A percentile compares a stretch with the other conserved stretches of the same genome.
phyloP scores from a whole-genome alignment of 2,797 vertebrate genomes.

The Rhinophrynus dorsalis region DNA sequence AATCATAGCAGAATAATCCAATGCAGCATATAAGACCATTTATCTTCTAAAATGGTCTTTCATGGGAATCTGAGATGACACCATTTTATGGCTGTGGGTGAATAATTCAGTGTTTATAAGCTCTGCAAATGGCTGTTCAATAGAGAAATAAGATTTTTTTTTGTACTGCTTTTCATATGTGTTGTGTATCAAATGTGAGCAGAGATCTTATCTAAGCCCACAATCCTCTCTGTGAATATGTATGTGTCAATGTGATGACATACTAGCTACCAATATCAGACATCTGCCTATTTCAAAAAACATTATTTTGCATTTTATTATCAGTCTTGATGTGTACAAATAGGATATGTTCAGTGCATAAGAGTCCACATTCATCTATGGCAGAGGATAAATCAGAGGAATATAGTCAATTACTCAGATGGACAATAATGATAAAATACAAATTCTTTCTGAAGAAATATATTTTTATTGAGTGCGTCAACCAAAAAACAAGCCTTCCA shows the following conservation, averaged over 20 bases:
- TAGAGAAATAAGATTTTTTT: slow-evolving; percentile 15
- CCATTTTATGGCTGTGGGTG: slow-evolving; percentile 27
- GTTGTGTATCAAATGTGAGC: slow-evolving; percentile 14
- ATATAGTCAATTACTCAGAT: not conserved
- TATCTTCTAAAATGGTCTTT: slow-evolving; percentile 38
- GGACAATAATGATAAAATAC: not conserved
- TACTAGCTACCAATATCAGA: slow-evolving; percentile 13
- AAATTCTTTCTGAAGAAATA: not conserved
- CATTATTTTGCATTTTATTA: slow-evolving; percentile 23
- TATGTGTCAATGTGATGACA: slow-evolving; percentile 18
- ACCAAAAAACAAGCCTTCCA: too few relatives aligned
- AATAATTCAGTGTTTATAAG: slow-evolving; percentile 40
- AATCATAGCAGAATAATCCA: slow-evolving; percentile 8
- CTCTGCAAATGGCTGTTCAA: slow-evolving; percentile 19
- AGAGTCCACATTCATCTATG: slow-evolving; percentile 7
- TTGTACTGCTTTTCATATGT: slow-evolving; percentile 7
- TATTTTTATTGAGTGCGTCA: too few relatives aligned
- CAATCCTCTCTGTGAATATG: slow-evolving; percentile 29
- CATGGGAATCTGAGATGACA: slow-evolving; percentile 12
- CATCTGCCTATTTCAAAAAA: slow-evolving; percentile 18
- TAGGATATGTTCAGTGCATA: not conserved
- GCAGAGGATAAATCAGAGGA: slow-evolving; percentile 14
- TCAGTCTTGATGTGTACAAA: slow-evolving; percentile 15
- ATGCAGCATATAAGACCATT: slow-evolving; percentile 38
- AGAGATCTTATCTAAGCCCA: slow-evolving; percentile 19